Evolutionary conservation across 2,888 invertebrate genomes (phyloP), one percentile per base, ranked within the genome.

Genomic region (Conistra vaccinii): DNA sequence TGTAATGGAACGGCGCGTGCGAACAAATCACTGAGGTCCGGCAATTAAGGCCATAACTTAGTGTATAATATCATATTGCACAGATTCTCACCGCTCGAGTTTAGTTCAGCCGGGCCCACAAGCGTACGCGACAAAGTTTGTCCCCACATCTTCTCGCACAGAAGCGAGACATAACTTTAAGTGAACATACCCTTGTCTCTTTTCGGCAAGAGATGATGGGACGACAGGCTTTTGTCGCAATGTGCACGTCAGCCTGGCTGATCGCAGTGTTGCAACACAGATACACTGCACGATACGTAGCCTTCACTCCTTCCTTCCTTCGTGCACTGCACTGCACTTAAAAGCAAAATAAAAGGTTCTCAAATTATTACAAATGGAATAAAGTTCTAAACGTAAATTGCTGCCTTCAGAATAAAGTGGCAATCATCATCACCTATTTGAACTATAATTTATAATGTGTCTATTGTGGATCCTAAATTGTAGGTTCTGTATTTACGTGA

Each of bases 41-140:
- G 84, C 87, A 90, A 92, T 92, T 91, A 92, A 91, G 92, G 89
- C 85, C 91, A 87, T 85, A 89, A 88, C 77, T 87, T 82, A 79
- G 78, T 84, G 79, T 83, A 69, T 45, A 72, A 51, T 83, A 90
- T 90, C 87, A 90, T 90, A 90, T 89, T 90, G 89, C 90, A 90
- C 86, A 87, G 88, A 69, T 45, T 39, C 39, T 85, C 73, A 81
- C 84, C 84, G 87, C 85, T 80, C 85, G 81, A 79, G 73, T 89
- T 90, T 80, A 87, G 83, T 86, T 76, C 85, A 87, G 20, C 2
- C 14, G 10, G 0, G 29, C 29, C n/a, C 10, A 51, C 12, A n/a
- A n/a, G 3, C 4, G 7, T 2, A 5, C 17, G 17, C 6, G 23
- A n/a, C 42, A 61, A 48, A 39, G 5, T 39, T 23, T 35, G 39